Conservation (phyloP, 1,140 invertebrate species). For the Harpegnathos saltator region DNA sequence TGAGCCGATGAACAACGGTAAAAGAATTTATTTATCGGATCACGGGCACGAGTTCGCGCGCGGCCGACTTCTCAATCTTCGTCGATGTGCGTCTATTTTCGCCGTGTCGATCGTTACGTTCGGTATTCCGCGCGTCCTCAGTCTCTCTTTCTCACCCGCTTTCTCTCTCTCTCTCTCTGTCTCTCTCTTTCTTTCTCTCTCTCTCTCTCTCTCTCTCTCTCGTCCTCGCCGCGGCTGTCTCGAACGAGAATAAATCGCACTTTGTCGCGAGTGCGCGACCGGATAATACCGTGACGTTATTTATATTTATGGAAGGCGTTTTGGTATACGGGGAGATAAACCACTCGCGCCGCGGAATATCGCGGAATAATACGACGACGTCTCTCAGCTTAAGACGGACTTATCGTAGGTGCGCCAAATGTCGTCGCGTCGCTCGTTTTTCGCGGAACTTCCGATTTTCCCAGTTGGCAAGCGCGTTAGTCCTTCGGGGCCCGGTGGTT, state of each 20-base stretch:
- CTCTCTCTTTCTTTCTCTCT: too few relatives aligned
- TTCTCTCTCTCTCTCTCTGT: too few relatives aligned
- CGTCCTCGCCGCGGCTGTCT: too few relatives aligned
- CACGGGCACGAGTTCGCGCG: neutral
- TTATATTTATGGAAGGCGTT: slow-evolving; percentile 33
- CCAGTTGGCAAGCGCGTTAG: neutral
- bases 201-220: too few relatives aligned
- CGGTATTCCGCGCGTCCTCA: too few relatives aligned
- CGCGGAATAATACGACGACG: slow-evolving; percentile 27
- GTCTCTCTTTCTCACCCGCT: too few relatives aligned
- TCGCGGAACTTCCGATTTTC: slow-evolving; percentile 13
- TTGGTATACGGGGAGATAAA: slow-evolving; percentile 32
- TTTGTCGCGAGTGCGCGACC: slow-evolving; percentile 6
- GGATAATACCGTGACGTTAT: slow-evolving; percentile 34
- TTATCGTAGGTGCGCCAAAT: neutral
- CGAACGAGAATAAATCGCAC: slow-evolving; percentile 28
- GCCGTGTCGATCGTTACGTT: slow-evolving; percentile 12
- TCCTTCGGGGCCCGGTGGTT: neutral
- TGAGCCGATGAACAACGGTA: neutral
- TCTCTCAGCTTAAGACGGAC: slow-evolving; percentile 21
- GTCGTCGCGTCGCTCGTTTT: neutral
- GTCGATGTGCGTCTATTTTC: neutral
- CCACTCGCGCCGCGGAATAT: slow-evolving; percentile 4
- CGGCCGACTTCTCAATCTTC: slow-evolving; percentile 15
- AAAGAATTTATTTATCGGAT: slow-evolving; percentile 31